Evolutionary conservation across 1,140 invertebrate genomes (phyloP), one percentile per base, ranked within the genome.

Genomic region (Oryctes rhinoceros): DNA sequence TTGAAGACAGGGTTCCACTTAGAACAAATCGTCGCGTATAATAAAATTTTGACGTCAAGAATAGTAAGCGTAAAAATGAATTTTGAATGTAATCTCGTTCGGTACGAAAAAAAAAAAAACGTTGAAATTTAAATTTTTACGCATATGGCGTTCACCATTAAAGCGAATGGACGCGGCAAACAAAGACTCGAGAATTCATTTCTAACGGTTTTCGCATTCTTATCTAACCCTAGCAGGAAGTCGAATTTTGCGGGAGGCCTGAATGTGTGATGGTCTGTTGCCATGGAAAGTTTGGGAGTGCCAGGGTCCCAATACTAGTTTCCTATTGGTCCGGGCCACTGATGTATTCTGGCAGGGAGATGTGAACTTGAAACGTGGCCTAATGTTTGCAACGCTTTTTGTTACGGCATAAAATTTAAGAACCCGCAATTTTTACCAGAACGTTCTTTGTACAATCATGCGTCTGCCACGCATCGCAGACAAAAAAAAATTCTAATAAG

Each of bases 251-350:
- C 76, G 75, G 53, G 24, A 79, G 53, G 78, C 76, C 47, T 39
- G 20, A 78, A 74, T 80, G 78, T 79, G 75, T 71, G 78, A 78
- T 74, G 67, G 77, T 65, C 49, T 82, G 81, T 82, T 82, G 81
- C 81, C 75, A 82, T 82, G 81, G 81, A 82, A 82, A 82, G 79
- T 82, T 82, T 82, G 81, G 81, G 81, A 82, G 81, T 82, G 79
- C 79, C 79, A 78, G 76, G 48, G 49, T 13, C 77, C 65, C 37
- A 62, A 71, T 59, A 75, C 81, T 62, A 76, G 53, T 37, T 80
- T 78, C 77, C 67, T 39, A 82, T 82, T 82, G 81, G 81, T 71
- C 67, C 76, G 80, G 76, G 24, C 80, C 18, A 80, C 47, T 71
- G 65, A 71, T 71, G 65, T 71, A 71, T 71, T 71, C 76, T 77